A percentile compares a stretch with the other conserved stretches of the same genome.
Evolutionary conservation across 2,113 vertebrate species (phyloP).

Genomic region (Argyrosomus japonicus): DNA sequence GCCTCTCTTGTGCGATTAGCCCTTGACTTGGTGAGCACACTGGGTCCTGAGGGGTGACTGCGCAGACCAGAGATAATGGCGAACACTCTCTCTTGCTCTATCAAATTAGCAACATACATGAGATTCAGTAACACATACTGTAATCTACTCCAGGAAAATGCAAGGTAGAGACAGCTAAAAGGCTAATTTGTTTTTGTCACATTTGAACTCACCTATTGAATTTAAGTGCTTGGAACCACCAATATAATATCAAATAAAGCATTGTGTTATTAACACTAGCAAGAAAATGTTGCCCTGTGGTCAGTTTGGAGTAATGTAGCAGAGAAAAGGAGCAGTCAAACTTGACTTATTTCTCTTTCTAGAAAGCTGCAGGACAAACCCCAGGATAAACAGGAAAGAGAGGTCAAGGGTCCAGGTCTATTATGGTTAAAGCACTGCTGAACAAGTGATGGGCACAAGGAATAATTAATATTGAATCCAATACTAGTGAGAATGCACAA

Average conservation of each 20-base stretch:
- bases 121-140: slow-evolving; percentile 24
- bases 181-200: slow-evolving; percentile 47
- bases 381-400: slow-evolving; percentile 1
- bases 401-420: slow-evolving; percentile 1
- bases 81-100: background rate
- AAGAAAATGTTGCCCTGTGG: background rate
- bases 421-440: background rate
- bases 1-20: slow-evolving; percentile 39
- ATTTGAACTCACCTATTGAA: slow-evolving; percentile 34
- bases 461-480: background rate
- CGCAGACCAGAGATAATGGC: slow-evolving; percentile 10
- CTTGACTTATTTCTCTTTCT: background rate
- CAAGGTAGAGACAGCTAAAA: slow-evolving; percentile 14
- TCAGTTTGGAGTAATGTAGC: background rate
- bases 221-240: slow-evolving; percentile 16
- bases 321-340: background rate
- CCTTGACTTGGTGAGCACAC: slow-evolving; percentile 42
- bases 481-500: background rate
- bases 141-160: slow-evolving; percentile 26
- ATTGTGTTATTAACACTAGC: slow-evolving; percentile 2
- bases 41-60: slow-evolving; percentile 5
- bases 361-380: background rate
- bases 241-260: slow-evolving; percentile 33
- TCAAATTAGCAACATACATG: slow-evolving; percentile 35
- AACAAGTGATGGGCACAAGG: background rate